Percentiles rank a stretch among this genome's conserved stretches.
phyloP scores from a whole-genome alignment of 2,797 vertebrate species.

The Ambastaia sidthimunki region DNA sequence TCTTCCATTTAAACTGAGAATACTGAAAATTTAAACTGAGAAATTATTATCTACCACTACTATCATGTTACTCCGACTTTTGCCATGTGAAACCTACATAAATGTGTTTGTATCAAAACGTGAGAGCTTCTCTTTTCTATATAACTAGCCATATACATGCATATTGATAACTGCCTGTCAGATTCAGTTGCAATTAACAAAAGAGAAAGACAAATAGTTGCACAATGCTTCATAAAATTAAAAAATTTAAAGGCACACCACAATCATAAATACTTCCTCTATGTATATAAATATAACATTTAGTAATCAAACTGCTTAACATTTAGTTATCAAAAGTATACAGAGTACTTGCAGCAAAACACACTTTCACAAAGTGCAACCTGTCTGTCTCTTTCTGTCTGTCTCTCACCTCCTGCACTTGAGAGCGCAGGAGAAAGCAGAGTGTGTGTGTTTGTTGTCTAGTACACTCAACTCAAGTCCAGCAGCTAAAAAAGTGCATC shows the following conservation, averaged over 20 bases:
- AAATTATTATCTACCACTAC: too few species aligned
- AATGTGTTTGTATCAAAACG: too few species aligned
- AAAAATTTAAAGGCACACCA: neutral
- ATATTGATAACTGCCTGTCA: too few species aligned
- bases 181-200: too few species aligned
- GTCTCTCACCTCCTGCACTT: slow-evolving; percentile 19
- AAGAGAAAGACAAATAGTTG: too few species aligned
- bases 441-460: neutral
- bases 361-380: neutral
- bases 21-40: too few species aligned
- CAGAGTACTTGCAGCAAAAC: neutral
- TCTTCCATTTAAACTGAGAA: too few species aligned
- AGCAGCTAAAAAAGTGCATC: slow-evolving; percentile 22
- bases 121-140: too few species aligned
- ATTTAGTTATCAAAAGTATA: slow-evolving; percentile 13
- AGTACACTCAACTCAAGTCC: neutral
- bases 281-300: neutral
- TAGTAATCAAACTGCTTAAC: neutral
- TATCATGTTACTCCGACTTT: too few species aligned
- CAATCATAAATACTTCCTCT: neutral
- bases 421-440: neutral
- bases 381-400: slow-evolving; percentile 25
- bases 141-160: too few species aligned
- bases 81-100: too few species aligned
- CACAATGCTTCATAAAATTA: too few species aligned